Base-by-base conservation (phyloP, 1,140 invertebrate species). In the Brachionus manjavacas region DNA sequence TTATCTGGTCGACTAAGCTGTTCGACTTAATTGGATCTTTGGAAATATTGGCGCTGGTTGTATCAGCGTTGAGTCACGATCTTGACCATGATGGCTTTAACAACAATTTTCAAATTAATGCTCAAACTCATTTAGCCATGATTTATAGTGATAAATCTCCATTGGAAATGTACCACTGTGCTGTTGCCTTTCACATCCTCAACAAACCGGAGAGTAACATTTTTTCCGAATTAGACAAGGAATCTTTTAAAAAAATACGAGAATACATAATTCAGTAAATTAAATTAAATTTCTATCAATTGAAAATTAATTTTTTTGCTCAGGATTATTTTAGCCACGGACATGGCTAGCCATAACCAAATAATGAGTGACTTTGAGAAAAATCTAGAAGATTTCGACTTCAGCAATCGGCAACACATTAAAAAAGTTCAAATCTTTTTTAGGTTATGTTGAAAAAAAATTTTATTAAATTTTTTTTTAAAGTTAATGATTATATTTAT, bases 91-190 rank as follows among this genome's bases (percentile, higher is more conserved):
- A 90, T 2, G 90, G 90, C 14, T 91, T 89, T 85, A 91, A 90
- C 84, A 91, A 91, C 86, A 88, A 89, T 88, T 90, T 85, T 74
- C 90, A 92, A 88, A 95, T 95, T 86, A 95, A 95, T 87, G 94
- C 94, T 16, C 91, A 93, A 85, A 95, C 94, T 7, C 94, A 95
- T 87, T 88, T 95, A 85, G 94, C 94, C 8, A 91, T 95, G 72
- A 91, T 94, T 85, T 95, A 95, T 89, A 95, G 95, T 88, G 94
- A 95, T 89, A 94, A 95, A 85, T 95, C 94, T 60, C 94, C 94
- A 1, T 89, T 95, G 86, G 94, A 95, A 88, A 95, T 95, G 89
- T 94, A 95, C 88, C 94, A 95, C 87, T 95, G 94, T 88, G 94
- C 94, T 35, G 93, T 95, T 64, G 93, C 94, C 11, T 95, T 95